A percentile compares a stretch with the other conserved stretches of the same genome.
phyloP scores from a whole-genome alignment of 2,113 vertebrate species.

The Peucedramus taeniatus region DNA sequence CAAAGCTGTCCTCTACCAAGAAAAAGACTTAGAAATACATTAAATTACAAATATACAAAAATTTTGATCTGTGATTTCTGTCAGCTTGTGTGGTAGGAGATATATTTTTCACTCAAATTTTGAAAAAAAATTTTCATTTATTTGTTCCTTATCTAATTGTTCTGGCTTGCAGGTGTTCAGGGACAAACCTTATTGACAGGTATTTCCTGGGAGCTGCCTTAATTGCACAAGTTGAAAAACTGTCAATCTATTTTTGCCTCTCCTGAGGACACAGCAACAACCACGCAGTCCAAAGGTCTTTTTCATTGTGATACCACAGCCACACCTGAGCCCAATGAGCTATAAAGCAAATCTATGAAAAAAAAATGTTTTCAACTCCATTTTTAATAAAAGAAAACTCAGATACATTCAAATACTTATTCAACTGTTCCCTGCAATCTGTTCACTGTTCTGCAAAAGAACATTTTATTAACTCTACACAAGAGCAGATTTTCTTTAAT shows the following conservation, averaged over 20 bases:
- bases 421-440: not conserved
- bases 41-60: not conserved
- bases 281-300: constrained; percentile 37
- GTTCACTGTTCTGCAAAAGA: not conserved
- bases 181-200: not conserved
- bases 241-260: not conserved
- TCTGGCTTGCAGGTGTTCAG: not conserved
- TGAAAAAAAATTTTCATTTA: not conserved
- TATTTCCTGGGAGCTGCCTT: not conserved
- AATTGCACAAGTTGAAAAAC: not conserved
- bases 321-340: not conserved
- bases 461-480: not conserved
- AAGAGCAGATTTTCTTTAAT: not conserved
- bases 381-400: not conserved
- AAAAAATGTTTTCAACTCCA: not conserved
- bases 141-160: not conserved
- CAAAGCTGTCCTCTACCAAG: not conserved
- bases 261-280: not conserved
- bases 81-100: not conserved
- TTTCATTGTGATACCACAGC: not conserved
- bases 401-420: not conserved
- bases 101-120: not conserved
- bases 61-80: not conserved
- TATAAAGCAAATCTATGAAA: not conserved
- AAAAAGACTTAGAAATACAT: not conserved